phyloP scores from a whole-genome alignment of 2,888 invertebrate species.

The Cephonodes hylas region DNA sequence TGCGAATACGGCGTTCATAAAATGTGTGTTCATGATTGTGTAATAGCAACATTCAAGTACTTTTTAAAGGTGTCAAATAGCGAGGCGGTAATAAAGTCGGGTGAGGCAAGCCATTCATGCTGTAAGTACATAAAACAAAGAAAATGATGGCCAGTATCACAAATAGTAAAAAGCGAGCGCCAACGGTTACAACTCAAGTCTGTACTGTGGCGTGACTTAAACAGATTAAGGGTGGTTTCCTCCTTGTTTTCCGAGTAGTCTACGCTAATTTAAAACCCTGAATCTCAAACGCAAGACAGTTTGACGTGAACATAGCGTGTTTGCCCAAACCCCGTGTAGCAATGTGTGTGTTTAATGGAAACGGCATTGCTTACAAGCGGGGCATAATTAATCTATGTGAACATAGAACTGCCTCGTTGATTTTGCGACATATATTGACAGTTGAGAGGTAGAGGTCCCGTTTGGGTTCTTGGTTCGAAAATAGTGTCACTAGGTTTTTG shows the following conservation, averaged over 20 bases:
- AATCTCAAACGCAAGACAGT: slow-evolving; percentile 62
- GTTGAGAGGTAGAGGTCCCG: too few relatives aligned
- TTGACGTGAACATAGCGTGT: slow-evolving; percentile 68
- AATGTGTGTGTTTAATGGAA: slow-evolving; percentile 1
- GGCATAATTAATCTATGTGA: neutral
- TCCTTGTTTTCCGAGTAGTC: slow-evolving; percentile 55
- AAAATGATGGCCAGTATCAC: neutral
- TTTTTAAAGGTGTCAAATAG: too few relatives aligned
- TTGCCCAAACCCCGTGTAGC: slow-evolving; percentile 38
- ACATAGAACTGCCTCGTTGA: neutral
- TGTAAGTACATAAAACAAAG: neutral
- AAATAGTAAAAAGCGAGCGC: slow-evolving; percentile 14
- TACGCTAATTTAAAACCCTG: slow-evolving; percentile 68
- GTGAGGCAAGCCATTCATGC: too few relatives aligned
- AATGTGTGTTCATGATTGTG: too few relatives aligned
- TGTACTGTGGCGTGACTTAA: slow-evolving; percentile 51
- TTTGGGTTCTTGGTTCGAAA: too few relatives aligned
- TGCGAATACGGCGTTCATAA: too few relatives aligned
- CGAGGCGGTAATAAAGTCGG: too few relatives aligned
- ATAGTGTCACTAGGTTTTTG: too few relatives aligned
- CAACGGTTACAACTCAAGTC: slow-evolving; percentile 26
- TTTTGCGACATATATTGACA: too few relatives aligned
- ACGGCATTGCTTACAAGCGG: neutral
- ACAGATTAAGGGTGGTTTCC: slow-evolving; percentile 53
- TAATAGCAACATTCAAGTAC: too few relatives aligned